Percentiles rank a stretch among this genome's conserved stretches.
phyloP scores from a whole-genome alignment of 2,888 invertebrate genomes.

The Horisme vitalbata region DNA sequence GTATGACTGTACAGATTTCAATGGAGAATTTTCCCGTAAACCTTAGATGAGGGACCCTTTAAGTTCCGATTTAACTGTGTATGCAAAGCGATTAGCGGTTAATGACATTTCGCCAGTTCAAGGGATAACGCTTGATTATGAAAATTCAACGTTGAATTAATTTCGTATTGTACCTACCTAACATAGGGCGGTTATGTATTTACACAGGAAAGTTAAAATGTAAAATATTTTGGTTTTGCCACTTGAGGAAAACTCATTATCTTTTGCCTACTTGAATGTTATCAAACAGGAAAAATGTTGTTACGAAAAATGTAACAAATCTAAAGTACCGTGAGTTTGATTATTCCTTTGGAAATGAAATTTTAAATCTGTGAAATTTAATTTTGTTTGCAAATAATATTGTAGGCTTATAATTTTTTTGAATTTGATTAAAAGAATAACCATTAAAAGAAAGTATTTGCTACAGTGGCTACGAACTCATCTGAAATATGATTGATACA shows the following conservation, averaged over 20 bases:
- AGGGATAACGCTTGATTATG: constrained; percentile 69
- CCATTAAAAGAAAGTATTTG: no score
- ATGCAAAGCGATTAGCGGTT: constrained; percentile 68
- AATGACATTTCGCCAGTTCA: constrained; percentile 57
- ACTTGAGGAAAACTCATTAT: constrained; percentile 23
- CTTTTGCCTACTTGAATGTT: constrained; percentile 22
- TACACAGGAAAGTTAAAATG: constrained; percentile 10
- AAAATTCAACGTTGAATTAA: constrained; percentile 53
- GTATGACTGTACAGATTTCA: constrained; percentile 65
- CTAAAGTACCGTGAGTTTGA: constrained; percentile 24
- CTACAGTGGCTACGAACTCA: no score
- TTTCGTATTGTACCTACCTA: constrained; percentile 37
- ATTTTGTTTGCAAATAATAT: no score
- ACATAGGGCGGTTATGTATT: constrained; percentile 1
- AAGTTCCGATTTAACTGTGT: constrained; percentile 54
- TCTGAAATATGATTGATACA: no score
- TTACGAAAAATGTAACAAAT: constrained; percentile 29
- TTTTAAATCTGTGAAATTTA: constrained; percentile 4
- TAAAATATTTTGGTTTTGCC: constrained; percentile 18
- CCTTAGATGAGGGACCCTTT: constrained; percentile 50
- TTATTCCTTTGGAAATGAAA: constrained; percentile 20
- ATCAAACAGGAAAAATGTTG: constrained; percentile 25
- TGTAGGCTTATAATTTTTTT: no score
- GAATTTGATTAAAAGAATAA: no score
- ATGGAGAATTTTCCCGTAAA: constrained; percentile 59